Base-by-base conservation (phyloP, 2,113 vertebrate genomes). In the Cheilinus undulatus region DNA sequence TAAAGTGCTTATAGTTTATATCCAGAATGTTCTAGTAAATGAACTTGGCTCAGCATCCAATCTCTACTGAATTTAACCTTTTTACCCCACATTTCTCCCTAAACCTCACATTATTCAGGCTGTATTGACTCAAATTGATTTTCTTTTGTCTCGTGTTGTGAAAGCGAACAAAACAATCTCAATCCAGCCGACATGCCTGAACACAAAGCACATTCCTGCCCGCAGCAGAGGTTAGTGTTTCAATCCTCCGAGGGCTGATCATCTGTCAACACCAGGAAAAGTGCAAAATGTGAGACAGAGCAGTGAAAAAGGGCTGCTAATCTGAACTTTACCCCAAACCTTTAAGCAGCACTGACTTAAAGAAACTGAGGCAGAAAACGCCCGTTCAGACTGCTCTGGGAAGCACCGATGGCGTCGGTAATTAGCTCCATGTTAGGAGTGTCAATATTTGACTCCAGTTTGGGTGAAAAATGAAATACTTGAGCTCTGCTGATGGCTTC, bases 121-220 rank as follows among this genome's bases (percentile, higher is more conserved):
- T n/a, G 14, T 3, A 34, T 34, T 11, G 38, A 45, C 32, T 22
- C 3, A 27, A 23, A 30, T 20, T 20, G 14, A 14, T 73, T 62
- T 59, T 57, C 14, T 28, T 48, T 42, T 54, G 46, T 70, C n/a
- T 30, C 17, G 20, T 15, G 32, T 19, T 48, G 26, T 48, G 24
- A 57, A 78, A 36, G n/a, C 1, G 43, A 56, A 38, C 1, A 12
- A 15, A 58, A 66, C 53, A 67, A 58, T 72, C 0, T 3, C 9
- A 45, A 59, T 48, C 38, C 19, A 20, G 28, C 17, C 14, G 54
- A 83, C 86, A 46, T 73, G 86, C n/a, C 67, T 26, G 8, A 76
- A 89, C 88, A 86, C 49, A 81, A 53, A 58, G 17, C 20, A 30
- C 83, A 88, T 90, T 86, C 89, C 80, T 58, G 79, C 59, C 58